Base-by-base conservation (phyloP, 2,797 vertebrate species). In the Xiphophorus birchmanni region DNA sequence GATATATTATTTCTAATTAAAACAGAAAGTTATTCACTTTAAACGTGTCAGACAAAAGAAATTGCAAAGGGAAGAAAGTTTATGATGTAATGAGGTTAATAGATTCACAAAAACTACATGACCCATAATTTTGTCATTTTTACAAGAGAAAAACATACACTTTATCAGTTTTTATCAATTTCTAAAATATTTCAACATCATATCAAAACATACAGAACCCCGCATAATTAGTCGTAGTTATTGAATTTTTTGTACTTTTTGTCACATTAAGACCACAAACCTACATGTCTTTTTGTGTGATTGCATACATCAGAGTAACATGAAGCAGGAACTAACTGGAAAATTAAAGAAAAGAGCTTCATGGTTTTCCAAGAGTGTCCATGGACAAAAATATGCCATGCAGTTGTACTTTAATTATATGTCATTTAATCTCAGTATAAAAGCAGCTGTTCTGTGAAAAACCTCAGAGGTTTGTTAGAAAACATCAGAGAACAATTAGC, bases 41-140 rank as follows among this genome's bases (percentile, higher is more conserved):
- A 54, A 3, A 56, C 23, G 9, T 26, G 35, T 21, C 54, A 56
- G 23, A 44, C 11, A 29, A 42, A 75, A 15, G 44, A 23, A 52
- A 52, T 0, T 45, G 4, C 56, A 17, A 21, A 18, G 10, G 35
- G 23, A 5, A 52, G 32, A 58, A 17, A 21, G 35, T 44, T 77
- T 47, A 72, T 60, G 5, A 77, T 75, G 75, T 37, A 13, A 15
- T 23, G 18, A 73, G 81, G 26, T 40, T 40, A 26, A 72, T 42
- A 54, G 26, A 78, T 54, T 15, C 11, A 18, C 40, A 37, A 13
- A 26, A 74, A 74, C 32, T 12, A 40, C 10, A 26, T 37, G 29
- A 23, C 4, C 73, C 12, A 52, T 52, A n/a, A 54, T 26, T 21
- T 26, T 54, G 23, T 23, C 18, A 54, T 54, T 26, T 56, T 56